phyloP scores from a whole-genome alignment of 2,113 vertebrate species.

The Tapirus terrestris region DNA sequence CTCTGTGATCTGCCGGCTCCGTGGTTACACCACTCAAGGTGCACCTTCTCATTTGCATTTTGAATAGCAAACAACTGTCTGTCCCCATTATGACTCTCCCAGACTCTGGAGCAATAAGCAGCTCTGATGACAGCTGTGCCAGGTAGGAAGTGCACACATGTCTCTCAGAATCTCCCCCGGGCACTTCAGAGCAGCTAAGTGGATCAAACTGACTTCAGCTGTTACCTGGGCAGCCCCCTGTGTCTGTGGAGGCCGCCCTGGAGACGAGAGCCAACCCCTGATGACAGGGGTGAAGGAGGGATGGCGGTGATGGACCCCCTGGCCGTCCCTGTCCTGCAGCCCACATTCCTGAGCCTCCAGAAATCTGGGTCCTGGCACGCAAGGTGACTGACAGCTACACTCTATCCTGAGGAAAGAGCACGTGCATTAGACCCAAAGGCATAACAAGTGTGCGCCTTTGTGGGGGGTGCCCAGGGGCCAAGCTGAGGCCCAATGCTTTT shows the following conservation, averaged over 20 bases:
- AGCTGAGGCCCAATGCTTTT: neutral
- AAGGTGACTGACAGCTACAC: neutral
- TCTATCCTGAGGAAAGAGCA: neutral
- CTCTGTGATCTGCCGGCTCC: neutral
- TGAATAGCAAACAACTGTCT: constrained; percentile 59
- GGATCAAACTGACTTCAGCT: constrained; percentile 49
- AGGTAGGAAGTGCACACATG: neutral
- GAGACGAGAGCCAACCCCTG: neutral
- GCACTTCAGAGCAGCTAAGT: constrained; percentile 49
- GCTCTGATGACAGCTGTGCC: neutral
- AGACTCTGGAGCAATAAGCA: neutral
- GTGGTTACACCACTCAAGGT: neutral
- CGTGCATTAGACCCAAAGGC: neutral
- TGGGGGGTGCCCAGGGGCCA: neutral
- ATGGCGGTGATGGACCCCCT: neutral
- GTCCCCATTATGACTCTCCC: constrained; percentile 39
- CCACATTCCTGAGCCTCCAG: neutral
- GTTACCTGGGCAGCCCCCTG: constrained; percentile 3
- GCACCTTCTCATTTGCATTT: constrained; percentile 50
- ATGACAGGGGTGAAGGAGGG: neutral
- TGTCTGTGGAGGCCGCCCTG: neutral
- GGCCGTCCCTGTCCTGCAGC: neutral
- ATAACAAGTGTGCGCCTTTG: neutral
- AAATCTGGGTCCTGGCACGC: neutral
- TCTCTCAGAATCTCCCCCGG: constrained; percentile 31